Percentiles rank a stretch among this genome's conserved stretches.
Conservation (phyloP, 92 coral and sea anemone species). For the Zoanthus gigantus region DNA sequence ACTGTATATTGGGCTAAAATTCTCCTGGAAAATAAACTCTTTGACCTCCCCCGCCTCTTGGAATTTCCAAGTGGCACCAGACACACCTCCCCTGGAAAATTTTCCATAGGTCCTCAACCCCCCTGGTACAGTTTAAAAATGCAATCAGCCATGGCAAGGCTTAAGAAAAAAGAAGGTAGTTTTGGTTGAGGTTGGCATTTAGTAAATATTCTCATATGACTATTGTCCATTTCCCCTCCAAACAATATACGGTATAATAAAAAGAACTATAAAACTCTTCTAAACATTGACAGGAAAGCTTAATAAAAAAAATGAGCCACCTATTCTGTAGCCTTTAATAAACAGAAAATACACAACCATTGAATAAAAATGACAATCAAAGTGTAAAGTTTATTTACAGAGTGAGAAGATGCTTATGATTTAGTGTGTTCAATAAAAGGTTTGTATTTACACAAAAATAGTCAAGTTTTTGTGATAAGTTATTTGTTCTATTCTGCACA, state of each 20-base stretch:
- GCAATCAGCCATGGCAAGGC: constrained; percentile 59
- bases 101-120: constrained; percentile 57
- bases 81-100: constrained; percentile 56
- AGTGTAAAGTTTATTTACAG: constrained; percentile 50
- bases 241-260: constrained; percentile 35
- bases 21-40: constrained; percentile 51
- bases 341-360: constrained; percentile 50
- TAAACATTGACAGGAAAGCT: constrained; percentile 10
- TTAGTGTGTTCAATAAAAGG: constrained; percentile 43
- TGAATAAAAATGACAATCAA: constrained; percentile 53
- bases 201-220: constrained; percentile 51
- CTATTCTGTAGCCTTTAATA: constrained; percentile 22
- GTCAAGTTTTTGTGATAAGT: constrained; percentile 61
- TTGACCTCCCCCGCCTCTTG: constrained; percentile 38
- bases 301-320: too few relatives aligned
- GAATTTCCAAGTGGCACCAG: constrained; percentile 51
- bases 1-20: constrained; percentile 52
- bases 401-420: constrained; percentile 49
- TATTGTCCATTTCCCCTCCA: constrained; percentile 35
- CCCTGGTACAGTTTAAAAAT: constrained; percentile 59
- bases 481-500: constrained; percentile 58
- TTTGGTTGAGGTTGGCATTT: constrained; percentile 61
- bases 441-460: constrained; percentile 52
- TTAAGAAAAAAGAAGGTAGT: constrained; percentile 56
- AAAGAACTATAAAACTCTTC: constrained; percentile 58